Evolutionary conservation across 2,113 vertebrate genomes (phyloP), one percentile per base, ranked within the genome.

Genomic region (Eretmodus cyanostictus): DNA sequence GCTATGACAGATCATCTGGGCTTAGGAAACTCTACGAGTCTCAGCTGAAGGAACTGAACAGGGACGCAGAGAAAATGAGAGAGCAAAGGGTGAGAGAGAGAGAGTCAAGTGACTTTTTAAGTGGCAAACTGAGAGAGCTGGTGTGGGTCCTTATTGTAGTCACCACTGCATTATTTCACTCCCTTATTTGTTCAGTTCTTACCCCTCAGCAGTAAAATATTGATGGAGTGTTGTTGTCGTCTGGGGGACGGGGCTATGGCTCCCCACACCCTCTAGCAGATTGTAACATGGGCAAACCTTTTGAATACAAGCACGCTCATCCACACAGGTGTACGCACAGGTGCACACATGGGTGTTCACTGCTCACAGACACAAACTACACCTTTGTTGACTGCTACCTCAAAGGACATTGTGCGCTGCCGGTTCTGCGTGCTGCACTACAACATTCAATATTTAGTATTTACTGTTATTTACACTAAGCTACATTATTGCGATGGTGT

Each of bases 11-110:
- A 22, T 83, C 96, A 1, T 96, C 96, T 7, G 94, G 94, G 14
- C 84, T 96, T 57, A 93, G 92, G 59, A 89, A 86, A 54, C 93
- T 97, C 38, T 95, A 97, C 4, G 92, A 95, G 89, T 89, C 96
- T 7, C 93, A 96, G 90, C 91, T 97, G 71, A 91, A 88, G 78
- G 95, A 96, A 22, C 89, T 96, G 81, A 92, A 76, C 82, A 96
- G 89, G 87, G 92, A 92, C 2, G 94, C 96, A 3, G 93, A 97
- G 34, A 95, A 95, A 89, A 94, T 95, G 92, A 95, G 90, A 90
- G 87, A 54, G 13, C 95, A 94, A 84, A 93, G 93, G 94, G 95
- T 95, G 85, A 94, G 94, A 12, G 14, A 59, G 36, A n/a, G 36
- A n/a, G 4, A 1, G 2, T 49, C 10, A 11, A 76, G 14, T 19